Percentiles rank a stretch among this genome's conserved stretches.
These are phyloP conservation scores for Drosophila subpulchrella DNA, from an alignment of 1,140 invertebrate species.

Conservation along the genomic window DNA sequence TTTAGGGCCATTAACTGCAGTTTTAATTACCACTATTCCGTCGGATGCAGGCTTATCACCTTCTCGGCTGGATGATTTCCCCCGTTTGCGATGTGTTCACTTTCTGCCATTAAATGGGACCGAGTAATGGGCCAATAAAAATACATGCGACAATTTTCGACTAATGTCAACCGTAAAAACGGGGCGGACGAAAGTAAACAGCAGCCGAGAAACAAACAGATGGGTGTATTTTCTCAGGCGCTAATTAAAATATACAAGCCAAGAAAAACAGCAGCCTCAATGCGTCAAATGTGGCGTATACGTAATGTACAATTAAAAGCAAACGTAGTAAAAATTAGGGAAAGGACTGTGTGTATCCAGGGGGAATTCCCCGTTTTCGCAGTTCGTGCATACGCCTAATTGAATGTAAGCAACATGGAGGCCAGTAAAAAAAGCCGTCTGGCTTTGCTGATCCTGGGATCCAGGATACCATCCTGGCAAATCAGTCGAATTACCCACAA, in stretches of 20 bases:
- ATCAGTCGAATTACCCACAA: slow-evolving; percentile 58
- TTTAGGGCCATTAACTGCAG: slow-evolving; percentile 44
- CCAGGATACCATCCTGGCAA: slow-evolving; percentile 9
- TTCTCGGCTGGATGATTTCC: slow-evolving; percentile 32
- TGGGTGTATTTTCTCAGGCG: slow-evolving; percentile 44
- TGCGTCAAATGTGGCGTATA: slow-evolving; percentile 76
- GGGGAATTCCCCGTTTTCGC: slow-evolving; percentile 20
- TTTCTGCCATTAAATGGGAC: slow-evolving; percentile 50
- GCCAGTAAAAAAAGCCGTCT: slow-evolving; percentile 27
- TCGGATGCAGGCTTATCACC: slow-evolving; percentile 35
- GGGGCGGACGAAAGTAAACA: slow-evolving; percentile 35
- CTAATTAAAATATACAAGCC: slow-evolving; percentile 72
- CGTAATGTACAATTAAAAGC: slow-evolving; percentile 75
- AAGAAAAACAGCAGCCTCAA: slow-evolving; percentile 54
- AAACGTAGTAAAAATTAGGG: neutral
- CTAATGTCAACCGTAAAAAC: slow-evolving; percentile 50
- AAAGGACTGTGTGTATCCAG: neutral
- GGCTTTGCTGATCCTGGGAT: slow-evolving; percentile 21
- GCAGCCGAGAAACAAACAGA: slow-evolving; percentile 14
- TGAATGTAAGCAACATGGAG: slow-evolving; percentile 74
- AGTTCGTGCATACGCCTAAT: slow-evolving; percentile 67
- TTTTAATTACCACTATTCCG: slow-evolving; percentile 17
- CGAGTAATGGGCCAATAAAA: slow-evolving; percentile 41
- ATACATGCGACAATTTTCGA: slow-evolving; percentile 53
- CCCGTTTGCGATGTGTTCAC: slow-evolving; percentile 58